phyloP scores from a whole-genome alignment of 92 coral and sea anemone genomes.

The Porites cylindrica region DNA sequence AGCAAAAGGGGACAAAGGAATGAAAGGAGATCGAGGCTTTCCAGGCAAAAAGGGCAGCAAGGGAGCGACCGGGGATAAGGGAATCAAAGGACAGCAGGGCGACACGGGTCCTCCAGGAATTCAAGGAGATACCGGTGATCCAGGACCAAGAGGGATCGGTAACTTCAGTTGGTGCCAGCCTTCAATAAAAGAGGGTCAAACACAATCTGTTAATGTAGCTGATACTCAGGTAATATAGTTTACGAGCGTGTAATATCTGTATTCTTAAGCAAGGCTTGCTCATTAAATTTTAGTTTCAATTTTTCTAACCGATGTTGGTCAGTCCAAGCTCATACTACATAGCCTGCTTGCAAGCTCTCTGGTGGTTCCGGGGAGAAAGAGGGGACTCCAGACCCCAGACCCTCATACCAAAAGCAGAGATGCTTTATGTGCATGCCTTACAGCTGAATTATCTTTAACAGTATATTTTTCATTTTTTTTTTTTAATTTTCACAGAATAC shows the following conservation, averaged over 20 bases:
- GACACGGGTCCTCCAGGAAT: conserved; percentile 26
- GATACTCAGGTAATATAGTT: not conserved
- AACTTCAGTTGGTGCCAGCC: conserved; percentile 48
- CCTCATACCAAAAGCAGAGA: too few relatives aligned
- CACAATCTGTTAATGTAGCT: not conserved
- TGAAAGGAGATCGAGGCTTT: conserved; percentile 33
- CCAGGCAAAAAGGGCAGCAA: conserved; percentile 32
- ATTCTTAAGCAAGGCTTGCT: not conserved
- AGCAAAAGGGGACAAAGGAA: conserved; percentile 11
- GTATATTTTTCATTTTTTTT: not conserved
- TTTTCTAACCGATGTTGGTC: not conserved
- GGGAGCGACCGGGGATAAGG: conserved; percentile 46
- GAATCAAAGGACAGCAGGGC: conserved; percentile 33
- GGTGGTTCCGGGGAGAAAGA: too few relatives aligned
- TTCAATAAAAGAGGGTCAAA: not conserved
- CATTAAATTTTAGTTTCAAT: not conserved
- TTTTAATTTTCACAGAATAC: not conserved
- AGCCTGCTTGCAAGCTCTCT: too few relatives aligned
- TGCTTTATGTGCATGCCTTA: not conserved
- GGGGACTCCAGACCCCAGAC: too few relatives aligned
- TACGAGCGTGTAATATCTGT: not conserved
- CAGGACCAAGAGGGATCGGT: conserved; percentile 27
- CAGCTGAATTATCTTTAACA: not conserved
- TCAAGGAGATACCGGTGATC: conserved; percentile 20
- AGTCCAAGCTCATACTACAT: not conserved